Evolutionary conservation across 2,113 vertebrate species (phyloP).

Genomic region (Brachionichthys hirsutus): DNA sequence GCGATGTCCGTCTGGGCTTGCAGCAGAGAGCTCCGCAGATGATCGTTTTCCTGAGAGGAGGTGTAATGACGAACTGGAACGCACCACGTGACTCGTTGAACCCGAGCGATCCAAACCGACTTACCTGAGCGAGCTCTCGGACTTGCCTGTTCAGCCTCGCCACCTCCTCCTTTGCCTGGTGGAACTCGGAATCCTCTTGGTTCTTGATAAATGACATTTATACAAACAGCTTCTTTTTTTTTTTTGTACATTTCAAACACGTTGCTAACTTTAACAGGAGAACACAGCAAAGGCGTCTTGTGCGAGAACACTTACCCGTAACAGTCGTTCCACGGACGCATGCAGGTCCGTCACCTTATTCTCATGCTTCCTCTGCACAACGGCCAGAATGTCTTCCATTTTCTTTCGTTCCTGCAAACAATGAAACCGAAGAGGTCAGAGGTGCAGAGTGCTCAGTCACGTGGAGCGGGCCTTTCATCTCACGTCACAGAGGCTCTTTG

Average conservation of each 20-base stretch:
- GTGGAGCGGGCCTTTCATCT: slow-evolving; percentile 60
- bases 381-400: slow-evolving; percentile 63
- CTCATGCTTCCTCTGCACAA: slow-evolving; percentile 71
- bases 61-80: neutral
- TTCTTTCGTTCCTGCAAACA: slow-evolving; percentile 74
- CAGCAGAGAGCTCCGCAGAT: slow-evolving; percentile 50
- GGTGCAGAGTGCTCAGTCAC: slow-evolving; percentile 6
- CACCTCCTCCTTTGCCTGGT: slow-evolving; percentile 67
- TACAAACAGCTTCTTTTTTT: neutral
- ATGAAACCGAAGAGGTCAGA: slow-evolving; percentile 54
- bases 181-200: slow-evolving; percentile 58
- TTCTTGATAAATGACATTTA: slow-evolving; percentile 47
- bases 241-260: neutral
- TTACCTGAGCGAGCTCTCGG: slow-evolving; percentile 67
- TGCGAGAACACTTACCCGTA: slow-evolving; percentile 59
- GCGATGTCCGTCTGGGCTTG: slow-evolving; percentile 62
- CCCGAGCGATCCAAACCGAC: neutral
- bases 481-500: slow-evolving; percentile 63
- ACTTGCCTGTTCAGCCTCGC: slow-evolving; percentile 61
- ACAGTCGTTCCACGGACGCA: slow-evolving; percentile 64
- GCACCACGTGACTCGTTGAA: neutral
- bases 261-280: neutral
- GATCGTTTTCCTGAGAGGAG: slow-evolving; percentile 71
- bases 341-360: slow-evolving; percentile 71
- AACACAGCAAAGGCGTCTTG: neutral